Evolutionary conservation across 2,888 invertebrate species (phyloP), one percentile per base, ranked within the genome.

Genomic region (Diogma glabrata): DNA sequence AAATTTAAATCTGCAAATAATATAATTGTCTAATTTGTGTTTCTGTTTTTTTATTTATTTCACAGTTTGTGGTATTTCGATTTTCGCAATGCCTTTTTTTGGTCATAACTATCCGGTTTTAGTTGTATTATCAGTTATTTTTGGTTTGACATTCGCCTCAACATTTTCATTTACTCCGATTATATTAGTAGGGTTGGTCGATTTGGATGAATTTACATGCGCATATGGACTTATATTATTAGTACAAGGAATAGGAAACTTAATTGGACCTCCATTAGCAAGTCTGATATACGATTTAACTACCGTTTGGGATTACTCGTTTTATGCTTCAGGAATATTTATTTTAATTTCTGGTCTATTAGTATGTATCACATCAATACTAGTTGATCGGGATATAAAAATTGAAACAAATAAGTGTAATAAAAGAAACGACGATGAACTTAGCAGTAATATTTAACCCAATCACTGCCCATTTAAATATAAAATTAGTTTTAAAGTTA

Each of bases 91-190:
- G 65, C 70, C 70, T 10, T 48, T 68, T 28, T 54, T 65, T 24
- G 61, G 65, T 9, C 57, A 52, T 20, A 65, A 57, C 52, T 70
- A 68, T 51, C 56, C 57, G 49, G 56, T 60, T 3, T 57, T 70
- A 26, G 51, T 67, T 54, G 7, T 53, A 1, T 63, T 57, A 70
- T 76, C 76, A 17, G 79, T 81, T 0, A 71, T 82, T 1, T 95
- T 92, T 70, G 95, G 95, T 10, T 75, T 94, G 56, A 86, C 89
- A 57, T 91, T 94, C 64, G 90, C 91, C 47, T 93, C 91, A 58
- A 90, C 86, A 54, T 94, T 91, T 67, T 86, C 91, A 1, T 85
- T 94, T 58, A 92, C 92, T 1, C 90, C 92, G 0, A 87, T 90
- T 61, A 82, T 96, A 60, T 72, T 94, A 57, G 90, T 92, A 43